A percentile compares a stretch with the other conserved stretches of the same genome.
These are phyloP conservation scores for Otis tarda DNA, from an alignment of 2,113 vertebrate genomes.

Conservation along the genomic window DNA sequence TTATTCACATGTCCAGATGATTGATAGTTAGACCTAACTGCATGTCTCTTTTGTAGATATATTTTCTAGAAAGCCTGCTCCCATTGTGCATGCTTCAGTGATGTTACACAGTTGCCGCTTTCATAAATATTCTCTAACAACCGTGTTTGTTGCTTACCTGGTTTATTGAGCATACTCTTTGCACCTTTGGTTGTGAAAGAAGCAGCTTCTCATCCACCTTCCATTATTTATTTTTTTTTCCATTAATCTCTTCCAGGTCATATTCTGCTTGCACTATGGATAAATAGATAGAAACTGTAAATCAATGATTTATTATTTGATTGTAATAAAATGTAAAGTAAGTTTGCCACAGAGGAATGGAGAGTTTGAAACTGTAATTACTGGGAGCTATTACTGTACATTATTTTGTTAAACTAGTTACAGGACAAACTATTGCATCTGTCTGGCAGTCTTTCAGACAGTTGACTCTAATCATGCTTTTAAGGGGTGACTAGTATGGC, in stretches of 20 bases:
- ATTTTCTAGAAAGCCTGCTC: constrained; percentile 60
- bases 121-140: constrained; percentile 64
- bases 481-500: neutral
- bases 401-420: neutral
- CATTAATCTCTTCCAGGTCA: constrained; percentile 58
- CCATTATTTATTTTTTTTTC: neutral
- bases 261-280: constrained; percentile 41
- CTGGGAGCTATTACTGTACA: neutral
- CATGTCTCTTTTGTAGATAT: constrained; percentile 52
- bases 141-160: constrained; percentile 60
- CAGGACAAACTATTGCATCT: neutral
- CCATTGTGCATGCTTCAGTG: constrained; percentile 55
- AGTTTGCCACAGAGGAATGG: neutral
- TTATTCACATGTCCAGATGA: constrained; percentile 58
- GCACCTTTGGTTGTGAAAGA: constrained; percentile 49
- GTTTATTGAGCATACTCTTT: constrained; percentile 62
- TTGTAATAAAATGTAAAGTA: neutral
- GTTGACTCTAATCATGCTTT: neutral
- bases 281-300: constrained; percentile 28
- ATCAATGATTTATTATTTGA: constrained; percentile 15
- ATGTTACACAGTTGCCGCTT: constrained; percentile 48
- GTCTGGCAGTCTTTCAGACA: neutral
- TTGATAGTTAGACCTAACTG: constrained; percentile 60
- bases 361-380: neutral
- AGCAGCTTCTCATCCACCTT: constrained; percentile 54